A percentile compares a stretch with the other conserved stretches of the same genome.
These are phyloP conservation scores for Pollimyrus isidori DNA, from an alignment of 2,113 vertebrate genomes.

Conservation along the genomic window DNA sequence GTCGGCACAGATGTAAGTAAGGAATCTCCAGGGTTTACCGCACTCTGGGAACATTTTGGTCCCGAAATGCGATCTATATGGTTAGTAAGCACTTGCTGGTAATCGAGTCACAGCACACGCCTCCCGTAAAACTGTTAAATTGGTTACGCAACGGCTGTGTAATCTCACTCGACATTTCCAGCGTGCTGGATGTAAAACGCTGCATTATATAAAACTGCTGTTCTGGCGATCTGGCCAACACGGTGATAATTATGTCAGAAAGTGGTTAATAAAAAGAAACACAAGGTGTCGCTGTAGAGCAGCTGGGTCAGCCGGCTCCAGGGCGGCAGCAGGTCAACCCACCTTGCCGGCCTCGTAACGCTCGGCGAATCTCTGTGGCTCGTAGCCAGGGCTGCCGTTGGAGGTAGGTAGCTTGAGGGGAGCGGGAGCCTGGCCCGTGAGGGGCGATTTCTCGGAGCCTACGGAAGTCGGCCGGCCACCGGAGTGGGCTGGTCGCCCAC, in stretches of 20 bases:
- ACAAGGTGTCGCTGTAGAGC: background rate
- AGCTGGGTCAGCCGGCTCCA: background rate
- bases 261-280: background rate
- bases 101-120: background rate
- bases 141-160: background rate
- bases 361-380: slow-evolving; percentile 67
- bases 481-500: slow-evolving; percentile 58
- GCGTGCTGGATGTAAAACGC: background rate
- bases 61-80: background rate
- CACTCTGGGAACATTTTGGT: background rate
- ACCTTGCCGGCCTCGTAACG: slow-evolving; percentile 77
- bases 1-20: too few relatives aligned
- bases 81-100: background rate
- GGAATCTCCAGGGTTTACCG: background rate
- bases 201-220: background rate
- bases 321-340: slow-evolving; percentile 7
- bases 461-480: slow-evolving; percentile 67
- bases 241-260: background rate
- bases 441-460: slow-evolving; percentile 65
- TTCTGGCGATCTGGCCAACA: background rate
- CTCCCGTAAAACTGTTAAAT: background rate
- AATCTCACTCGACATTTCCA: background rate
- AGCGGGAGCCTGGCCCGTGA: slow-evolving; percentile 69
- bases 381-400: slow-evolving; percentile 83
- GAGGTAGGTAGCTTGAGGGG: slow-evolving; percentile 81